phyloP scores from a whole-genome alignment of 2,888 invertebrate species.

The Calameuta filiformis region DNA sequence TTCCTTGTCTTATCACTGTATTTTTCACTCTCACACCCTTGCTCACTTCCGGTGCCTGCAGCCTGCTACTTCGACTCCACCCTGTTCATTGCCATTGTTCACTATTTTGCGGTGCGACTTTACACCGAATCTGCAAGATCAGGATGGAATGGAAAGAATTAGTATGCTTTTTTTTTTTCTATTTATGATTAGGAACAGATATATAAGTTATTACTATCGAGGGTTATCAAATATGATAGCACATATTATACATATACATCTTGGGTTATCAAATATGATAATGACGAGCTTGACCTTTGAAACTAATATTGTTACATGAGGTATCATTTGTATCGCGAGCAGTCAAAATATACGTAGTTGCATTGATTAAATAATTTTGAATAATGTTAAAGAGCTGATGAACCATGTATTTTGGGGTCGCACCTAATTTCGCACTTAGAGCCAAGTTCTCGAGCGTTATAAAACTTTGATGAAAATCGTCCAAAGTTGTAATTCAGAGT shows the following conservation, averaged over 20 bases:
- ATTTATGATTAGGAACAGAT: background rate
- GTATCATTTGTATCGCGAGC: background rate
- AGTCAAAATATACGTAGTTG: background rate
- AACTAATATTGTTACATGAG: background rate
- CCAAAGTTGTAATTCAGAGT: background rate
- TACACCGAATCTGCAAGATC: constrained; percentile 39
- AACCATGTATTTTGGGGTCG: background rate
- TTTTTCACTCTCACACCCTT: background rate
- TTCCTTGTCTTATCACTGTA: constrained; percentile 12
- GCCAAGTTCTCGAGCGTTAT: background rate
- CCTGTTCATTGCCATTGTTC: constrained; percentile 48
- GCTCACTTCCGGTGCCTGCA: constrained; percentile 14
- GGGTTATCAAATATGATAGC: background rate
- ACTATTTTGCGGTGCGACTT: constrained; percentile 39
- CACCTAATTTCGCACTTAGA: background rate
- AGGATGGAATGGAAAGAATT: background rate
- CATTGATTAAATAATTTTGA: background rate
- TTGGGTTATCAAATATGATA: background rate
- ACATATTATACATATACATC: too few species aligned
- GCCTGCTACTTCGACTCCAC: constrained; percentile 48
- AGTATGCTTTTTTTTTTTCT: background rate
- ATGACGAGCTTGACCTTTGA: background rate
- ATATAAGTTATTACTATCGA: background rate
- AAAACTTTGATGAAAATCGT: background rate
- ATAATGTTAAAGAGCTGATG: background rate